Evolutionary conservation across 2,113 vertebrate genomes (phyloP).

Genomic region (Archilochus colubris): DNA sequence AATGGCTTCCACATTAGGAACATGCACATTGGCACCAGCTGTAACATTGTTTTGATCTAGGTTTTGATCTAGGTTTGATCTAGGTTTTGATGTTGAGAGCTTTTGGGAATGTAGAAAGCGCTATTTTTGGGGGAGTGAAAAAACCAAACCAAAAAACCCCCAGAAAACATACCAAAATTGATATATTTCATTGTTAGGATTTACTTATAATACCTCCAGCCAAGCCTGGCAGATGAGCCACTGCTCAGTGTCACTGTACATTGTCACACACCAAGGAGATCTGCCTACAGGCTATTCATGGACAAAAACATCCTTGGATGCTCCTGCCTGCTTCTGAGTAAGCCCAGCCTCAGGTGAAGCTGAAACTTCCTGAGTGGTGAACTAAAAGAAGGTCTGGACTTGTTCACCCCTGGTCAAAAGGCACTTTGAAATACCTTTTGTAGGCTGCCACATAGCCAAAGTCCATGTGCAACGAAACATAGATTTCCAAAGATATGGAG

Average conservation of each 20-base stretch:
- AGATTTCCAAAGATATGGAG: too few relatives aligned
- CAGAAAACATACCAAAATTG: neutral
- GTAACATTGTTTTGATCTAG: neutral
- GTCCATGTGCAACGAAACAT: too few relatives aligned
- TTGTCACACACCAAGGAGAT: neutral
- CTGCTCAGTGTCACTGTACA: neutral
- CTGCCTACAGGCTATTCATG: neutral
- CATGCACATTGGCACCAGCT: neutral
- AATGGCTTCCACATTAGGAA: neutral
- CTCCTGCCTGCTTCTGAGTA: neutral
- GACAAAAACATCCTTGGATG: neutral
- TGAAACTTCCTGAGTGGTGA: neutral
- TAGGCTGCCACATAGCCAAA: too few relatives aligned
- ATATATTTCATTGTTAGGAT: neutral
- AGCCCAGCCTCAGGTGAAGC: neutral
- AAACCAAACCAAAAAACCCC: fast-evolving
- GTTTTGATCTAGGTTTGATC: neutral
- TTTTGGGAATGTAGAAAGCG: neutral
- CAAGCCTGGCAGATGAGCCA: neutral
- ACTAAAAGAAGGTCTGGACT: neutral
- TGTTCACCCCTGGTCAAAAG: neutral
- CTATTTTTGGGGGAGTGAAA: neutral
- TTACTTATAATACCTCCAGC: neutral
- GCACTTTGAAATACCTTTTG: neutral
- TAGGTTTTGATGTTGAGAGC: neutral